Conservation (phyloP, 1,140 invertebrate species). For the Drosophila orena region DNA sequence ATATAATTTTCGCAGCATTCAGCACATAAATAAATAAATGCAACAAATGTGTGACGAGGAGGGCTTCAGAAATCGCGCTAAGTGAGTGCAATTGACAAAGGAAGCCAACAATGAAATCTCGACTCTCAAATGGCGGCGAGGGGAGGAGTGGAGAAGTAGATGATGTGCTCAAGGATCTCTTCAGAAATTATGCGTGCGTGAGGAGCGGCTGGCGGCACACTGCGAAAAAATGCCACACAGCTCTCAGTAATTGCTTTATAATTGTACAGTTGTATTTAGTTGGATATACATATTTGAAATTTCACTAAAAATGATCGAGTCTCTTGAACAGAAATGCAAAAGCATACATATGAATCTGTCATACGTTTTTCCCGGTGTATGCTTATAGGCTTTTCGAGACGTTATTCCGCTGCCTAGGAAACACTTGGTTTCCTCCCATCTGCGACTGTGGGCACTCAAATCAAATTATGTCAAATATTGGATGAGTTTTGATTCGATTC, state of each 20-base stretch:
- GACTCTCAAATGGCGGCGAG: conserved; percentile 9
- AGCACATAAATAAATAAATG: conserved; percentile 75
- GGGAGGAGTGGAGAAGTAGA: background rate
- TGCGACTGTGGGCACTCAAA: conserved; percentile 40
- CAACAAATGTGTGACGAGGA: conserved; percentile 45
- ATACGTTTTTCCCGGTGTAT: conserved; percentile 9
- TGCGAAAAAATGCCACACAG: background rate
- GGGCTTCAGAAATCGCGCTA: conserved; percentile 53
- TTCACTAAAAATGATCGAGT: too few species aligned
- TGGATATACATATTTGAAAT: too few species aligned
- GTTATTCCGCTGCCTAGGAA: conserved; percentile 18
- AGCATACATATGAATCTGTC: too few species aligned
- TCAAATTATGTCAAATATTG: conserved; percentile 59
- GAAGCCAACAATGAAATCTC: conserved; percentile 68
- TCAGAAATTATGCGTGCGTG: conserved; percentile 79
- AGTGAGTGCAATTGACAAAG: conserved; percentile 81
- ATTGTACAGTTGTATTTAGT: too few species aligned
- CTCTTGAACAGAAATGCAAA: too few species aligned
- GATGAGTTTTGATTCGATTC: conserved; percentile 61
- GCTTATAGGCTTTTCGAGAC: background rate
- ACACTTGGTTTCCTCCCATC: conserved; percentile 13
- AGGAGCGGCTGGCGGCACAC: conserved; percentile 19
- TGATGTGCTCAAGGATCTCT: conserved; percentile 64
- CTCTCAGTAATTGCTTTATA: too few species aligned
- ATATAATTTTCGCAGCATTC: conserved; percentile 77